Conservation (phyloP, 2,113 vertebrate species). For the Atractosteus spatula region DNA sequence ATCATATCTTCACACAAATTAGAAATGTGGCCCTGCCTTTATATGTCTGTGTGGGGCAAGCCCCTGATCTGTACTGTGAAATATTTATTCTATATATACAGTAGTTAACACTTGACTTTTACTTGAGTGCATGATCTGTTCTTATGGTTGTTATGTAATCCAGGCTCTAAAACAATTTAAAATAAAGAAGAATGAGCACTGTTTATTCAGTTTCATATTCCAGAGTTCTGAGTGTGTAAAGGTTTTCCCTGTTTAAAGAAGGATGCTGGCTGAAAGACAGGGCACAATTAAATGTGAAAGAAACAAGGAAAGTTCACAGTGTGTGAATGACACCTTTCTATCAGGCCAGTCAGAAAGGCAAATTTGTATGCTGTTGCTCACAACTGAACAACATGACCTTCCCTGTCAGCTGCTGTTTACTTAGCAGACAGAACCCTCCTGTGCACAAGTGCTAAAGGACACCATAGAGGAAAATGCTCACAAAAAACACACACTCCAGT, state of each 20-base stretch:
- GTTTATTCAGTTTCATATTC: neutral
- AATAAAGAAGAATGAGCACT: neutral
- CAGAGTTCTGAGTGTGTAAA: neutral
- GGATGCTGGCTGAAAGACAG: neutral
- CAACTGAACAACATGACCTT: neutral
- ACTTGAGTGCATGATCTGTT: too few relatives aligned
- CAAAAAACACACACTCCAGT: too few relatives aligned
- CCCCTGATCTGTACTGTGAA: too few relatives aligned
- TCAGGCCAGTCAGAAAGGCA: neutral
- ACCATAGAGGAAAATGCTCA: neutral
- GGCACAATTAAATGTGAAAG: neutral
- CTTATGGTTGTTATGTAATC: too few relatives aligned
- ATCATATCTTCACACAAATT: too few relatives aligned
- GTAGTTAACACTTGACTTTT: too few relatives aligned
- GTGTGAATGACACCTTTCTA: neutral
- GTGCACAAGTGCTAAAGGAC: neutral
- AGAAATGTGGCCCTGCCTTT: too few relatives aligned
- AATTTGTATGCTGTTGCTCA: slow-evolving; percentile 1
- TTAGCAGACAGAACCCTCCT: slow-evolving; percentile 3
- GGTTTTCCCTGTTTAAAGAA: neutral
- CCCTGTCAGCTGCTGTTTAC: slow-evolving; percentile 7
- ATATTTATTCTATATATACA: too few relatives aligned
- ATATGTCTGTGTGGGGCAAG: too few relatives aligned
- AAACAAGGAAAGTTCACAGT: neutral
- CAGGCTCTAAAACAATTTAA: too few relatives aligned